A percentile compares a stretch with the other conserved stretches of the same genome.
Evolutionary conservation across 2,113 vertebrate genomes (phyloP).

Genomic region (Entosphenus tridentatus): DNA sequence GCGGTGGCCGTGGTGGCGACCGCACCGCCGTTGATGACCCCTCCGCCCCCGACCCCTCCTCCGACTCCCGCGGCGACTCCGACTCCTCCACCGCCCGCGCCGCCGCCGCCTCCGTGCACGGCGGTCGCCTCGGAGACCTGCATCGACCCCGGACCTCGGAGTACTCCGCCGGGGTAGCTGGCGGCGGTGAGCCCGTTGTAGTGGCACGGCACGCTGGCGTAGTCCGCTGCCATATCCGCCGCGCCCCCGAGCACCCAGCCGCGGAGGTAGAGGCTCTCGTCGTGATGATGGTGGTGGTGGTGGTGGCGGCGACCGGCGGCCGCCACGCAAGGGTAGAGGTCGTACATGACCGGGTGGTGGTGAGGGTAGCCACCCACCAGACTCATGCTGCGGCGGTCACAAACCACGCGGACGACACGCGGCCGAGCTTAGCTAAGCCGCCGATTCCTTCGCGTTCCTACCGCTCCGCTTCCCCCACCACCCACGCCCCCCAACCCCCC

Average conservation of each 20-base stretch:
- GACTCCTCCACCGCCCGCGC: too few relatives aligned
- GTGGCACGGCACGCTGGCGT: slow-evolving; percentile 2
- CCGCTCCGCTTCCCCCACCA: not conserved
- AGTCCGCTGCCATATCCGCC: slow-evolving; percentile 2
- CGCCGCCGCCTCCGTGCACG: too few relatives aligned
- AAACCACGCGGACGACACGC: not conserved
- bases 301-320: slow-evolving; percentile 3
- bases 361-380: slow-evolving; percentile 3
- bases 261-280: slow-evolving; percentile 5
- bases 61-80: too few relatives aligned
- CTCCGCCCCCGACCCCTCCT: too few relatives aligned
- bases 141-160: not conserved
- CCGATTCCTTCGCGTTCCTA: not conserved
- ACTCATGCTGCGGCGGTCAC: not conserved
- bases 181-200: slow-evolving; percentile 4
- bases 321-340: slow-evolving; percentile 4
- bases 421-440: not conserved
- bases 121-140: not conserved
- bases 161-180: not conserved
- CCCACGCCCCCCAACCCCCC: not conserved
- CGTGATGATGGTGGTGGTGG: not conserved
- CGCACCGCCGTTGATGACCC: not conserved
- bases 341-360: slow-evolving; percentile 6
- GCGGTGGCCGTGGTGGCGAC: not conserved
- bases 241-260: slow-evolving; percentile 5